Conservation (phyloP, 2,888 invertebrate genomes). For the Esperia sulphurella region DNA sequence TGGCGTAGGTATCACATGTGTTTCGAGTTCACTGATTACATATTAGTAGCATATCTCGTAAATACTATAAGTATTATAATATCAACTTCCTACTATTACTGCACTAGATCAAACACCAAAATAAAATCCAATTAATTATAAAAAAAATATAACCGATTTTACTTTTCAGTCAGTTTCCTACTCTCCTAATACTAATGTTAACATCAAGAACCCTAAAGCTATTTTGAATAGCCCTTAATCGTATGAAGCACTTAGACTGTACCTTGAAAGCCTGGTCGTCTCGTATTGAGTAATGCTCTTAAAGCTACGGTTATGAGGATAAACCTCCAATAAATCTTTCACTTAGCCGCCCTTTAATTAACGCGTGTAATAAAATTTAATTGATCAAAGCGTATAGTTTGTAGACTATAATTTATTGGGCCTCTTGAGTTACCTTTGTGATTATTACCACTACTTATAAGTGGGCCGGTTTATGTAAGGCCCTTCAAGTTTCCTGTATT, state of each 20-base stretch:
- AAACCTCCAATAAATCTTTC: slow-evolving; percentile 76
- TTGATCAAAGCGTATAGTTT: slow-evolving; percentile 69
- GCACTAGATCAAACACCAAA: too few relatives aligned
- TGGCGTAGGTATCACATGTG: too few relatives aligned
- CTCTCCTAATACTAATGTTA: background rate
- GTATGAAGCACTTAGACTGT: slow-evolving; percentile 27
- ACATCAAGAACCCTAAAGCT: slow-evolving; percentile 12
- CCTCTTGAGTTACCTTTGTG: slow-evolving; percentile 24
- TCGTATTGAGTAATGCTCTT: slow-evolving; percentile 57
- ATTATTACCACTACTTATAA: slow-evolving; percentile 6
- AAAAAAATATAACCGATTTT: too few relatives aligned
- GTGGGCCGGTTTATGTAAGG: slow-evolving; percentile 5
- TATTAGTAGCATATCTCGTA: too few relatives aligned
- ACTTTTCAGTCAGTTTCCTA: too few relatives aligned
- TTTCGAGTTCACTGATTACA: too few relatives aligned
- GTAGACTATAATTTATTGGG: slow-evolving; percentile 39
- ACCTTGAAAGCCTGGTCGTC: slow-evolving; percentile 5
- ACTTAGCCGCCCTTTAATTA: slow-evolving; percentile 71
- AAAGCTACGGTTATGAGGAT: slow-evolving; percentile 73
- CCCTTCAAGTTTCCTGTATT: background rate
- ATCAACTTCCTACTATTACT: too few relatives aligned
- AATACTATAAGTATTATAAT: too few relatives aligned
- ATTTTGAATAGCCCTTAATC: slow-evolving; percentile 39
- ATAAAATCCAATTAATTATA: too few relatives aligned
- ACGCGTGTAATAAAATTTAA: slow-evolving; percentile 72